Percentiles rank a stretch among this genome's conserved stretches.
phyloP scores from a whole-genome alignment of 2,888 invertebrate genomes.

The Cerceris ruficornis region DNA sequence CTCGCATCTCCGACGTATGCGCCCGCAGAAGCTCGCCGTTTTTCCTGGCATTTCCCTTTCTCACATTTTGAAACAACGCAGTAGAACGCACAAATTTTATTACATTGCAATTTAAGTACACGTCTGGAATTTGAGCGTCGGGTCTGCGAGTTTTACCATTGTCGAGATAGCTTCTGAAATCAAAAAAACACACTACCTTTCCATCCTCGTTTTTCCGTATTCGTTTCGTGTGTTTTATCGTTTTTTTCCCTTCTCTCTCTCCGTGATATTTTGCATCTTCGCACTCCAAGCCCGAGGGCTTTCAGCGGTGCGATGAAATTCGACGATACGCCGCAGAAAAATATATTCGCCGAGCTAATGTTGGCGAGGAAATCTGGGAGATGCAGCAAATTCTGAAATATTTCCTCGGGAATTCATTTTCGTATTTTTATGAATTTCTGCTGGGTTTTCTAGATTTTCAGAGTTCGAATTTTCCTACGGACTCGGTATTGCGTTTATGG shows the following conservation, averaged over 20 bases:
- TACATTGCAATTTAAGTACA: not conserved
- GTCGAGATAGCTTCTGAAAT: too few species aligned
- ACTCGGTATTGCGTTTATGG: too few species aligned
- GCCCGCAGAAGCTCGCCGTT: not conserved
- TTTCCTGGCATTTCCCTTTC: not conserved
- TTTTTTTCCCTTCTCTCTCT: conserved; percentile 20
- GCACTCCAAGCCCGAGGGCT: not conserved
- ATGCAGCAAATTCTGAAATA: conserved; percentile 29
- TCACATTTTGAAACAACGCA: not conserved
- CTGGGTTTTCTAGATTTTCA: too few species aligned
- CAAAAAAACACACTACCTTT: too few species aligned
- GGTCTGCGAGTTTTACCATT: too few species aligned
- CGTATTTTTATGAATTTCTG: not conserved
- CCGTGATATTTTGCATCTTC: not conserved
- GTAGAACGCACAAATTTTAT: not conserved
- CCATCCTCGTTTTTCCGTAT: not conserved
- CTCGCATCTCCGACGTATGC: not conserved
- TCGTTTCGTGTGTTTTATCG: conserved; percentile 16
- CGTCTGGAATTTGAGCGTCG: not conserved
- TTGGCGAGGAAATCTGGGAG: not conserved
- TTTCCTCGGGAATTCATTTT: conserved; percentile 5
- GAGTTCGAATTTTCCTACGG: not conserved
- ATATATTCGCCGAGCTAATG: conserved; percentile 32
- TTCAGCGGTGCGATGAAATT: conserved; percentile 46
- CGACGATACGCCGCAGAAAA: conserved; percentile 19